Conservation (phyloP, 2,797 vertebrate genomes). For the Anguilla obscura region DNA sequence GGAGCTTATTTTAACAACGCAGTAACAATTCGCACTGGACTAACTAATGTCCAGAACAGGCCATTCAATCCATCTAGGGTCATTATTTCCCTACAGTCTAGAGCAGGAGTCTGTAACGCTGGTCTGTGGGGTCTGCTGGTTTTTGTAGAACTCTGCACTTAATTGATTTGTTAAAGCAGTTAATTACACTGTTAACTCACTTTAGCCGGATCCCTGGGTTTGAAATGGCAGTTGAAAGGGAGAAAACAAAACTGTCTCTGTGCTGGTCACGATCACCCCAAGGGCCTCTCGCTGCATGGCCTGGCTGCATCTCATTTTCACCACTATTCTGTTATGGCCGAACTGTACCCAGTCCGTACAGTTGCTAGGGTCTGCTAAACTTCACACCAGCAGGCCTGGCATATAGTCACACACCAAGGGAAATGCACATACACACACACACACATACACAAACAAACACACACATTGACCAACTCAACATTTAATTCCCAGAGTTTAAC, state of each 20-base stretch:
- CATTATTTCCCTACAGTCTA: neutral
- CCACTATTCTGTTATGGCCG: neutral
- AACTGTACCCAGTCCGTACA: neutral
- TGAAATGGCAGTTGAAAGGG: neutral
- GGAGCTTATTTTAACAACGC: slow-evolving; percentile 69
- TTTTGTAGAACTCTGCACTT: neutral
- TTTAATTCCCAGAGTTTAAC: neutral
- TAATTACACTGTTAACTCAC: neutral
- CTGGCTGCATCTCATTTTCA: neutral
- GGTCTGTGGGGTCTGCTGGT: neutral
- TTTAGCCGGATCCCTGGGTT: neutral
- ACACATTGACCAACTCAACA: neutral
- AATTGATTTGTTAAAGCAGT: neutral
- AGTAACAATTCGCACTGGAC: slow-evolving; percentile 57
- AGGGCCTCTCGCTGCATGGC: neutral
- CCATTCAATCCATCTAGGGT: neutral
- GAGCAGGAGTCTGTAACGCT: neutral
- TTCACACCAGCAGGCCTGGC: neutral
- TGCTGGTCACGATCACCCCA: neutral
- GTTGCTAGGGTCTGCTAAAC: slow-evolving; percentile 18
- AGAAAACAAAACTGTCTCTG: neutral
- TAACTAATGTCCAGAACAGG: neutral
- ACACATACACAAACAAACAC: neutral
- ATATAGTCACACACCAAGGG: slow-evolving; percentile 12
- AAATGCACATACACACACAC: neutral